Percentiles rank a stretch among this genome's conserved stretches.
Evolutionary conservation across 1,140 invertebrate genomes (phyloP).

Genomic region (Conus ventricosus): DNA sequence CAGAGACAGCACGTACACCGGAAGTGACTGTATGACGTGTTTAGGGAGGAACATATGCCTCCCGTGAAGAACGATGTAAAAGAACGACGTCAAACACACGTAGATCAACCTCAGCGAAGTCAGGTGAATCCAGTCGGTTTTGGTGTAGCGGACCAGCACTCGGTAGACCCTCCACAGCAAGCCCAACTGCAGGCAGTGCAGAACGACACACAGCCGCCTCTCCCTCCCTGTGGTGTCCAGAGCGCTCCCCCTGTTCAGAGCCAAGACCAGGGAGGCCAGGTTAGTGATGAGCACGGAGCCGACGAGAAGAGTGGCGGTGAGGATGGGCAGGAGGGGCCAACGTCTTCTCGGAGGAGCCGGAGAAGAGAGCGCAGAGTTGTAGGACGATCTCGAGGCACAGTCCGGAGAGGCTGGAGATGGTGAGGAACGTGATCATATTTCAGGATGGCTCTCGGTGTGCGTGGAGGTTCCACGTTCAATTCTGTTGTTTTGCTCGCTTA

Average conservation of each 20-base stretch:
- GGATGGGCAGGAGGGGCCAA: neutral
- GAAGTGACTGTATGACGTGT: neutral
- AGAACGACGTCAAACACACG: constrained; percentile 24
- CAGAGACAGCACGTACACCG: constrained; percentile 2
- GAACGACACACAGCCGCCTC: neutral
- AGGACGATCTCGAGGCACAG: constrained; percentile 24
- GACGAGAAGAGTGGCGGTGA: neutral
- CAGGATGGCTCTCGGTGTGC: neutral
- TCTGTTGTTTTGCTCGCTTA: neutral
- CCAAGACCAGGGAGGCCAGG: constrained; percentile 18
- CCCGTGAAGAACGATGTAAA: constrained; percentile 8
- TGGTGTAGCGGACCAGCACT: constrained; percentile 15
- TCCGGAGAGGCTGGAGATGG: neutral
- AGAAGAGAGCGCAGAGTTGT: constrained; percentile 6
- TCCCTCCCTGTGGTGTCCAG: neutral
- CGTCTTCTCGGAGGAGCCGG: neutral
- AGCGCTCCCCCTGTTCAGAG: neutral
- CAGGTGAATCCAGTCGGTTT: constrained; percentile 18
- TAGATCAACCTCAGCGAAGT: constrained; percentile 22
- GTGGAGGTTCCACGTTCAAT: neutral
- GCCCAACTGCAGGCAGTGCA: constrained; percentile 29
- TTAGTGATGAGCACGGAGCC: neutral
- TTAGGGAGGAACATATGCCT: neutral
- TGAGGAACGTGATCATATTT: neutral
- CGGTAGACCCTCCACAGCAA: constrained; percentile 25